Evolutionary conservation across 2,113 vertebrate genomes (phyloP).

Genomic region (Ctenomys sociabilis): DNA sequence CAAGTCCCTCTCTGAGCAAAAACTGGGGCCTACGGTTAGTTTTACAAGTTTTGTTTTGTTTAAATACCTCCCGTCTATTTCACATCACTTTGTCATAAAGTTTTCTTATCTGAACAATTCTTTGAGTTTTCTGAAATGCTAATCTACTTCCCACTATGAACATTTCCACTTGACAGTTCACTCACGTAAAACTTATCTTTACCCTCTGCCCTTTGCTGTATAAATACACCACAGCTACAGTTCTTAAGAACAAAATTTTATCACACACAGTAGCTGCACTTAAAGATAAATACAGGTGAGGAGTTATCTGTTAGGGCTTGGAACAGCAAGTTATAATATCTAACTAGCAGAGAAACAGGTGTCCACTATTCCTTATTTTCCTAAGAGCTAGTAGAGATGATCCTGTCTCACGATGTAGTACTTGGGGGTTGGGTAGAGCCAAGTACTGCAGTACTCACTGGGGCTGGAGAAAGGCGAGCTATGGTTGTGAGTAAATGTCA

Average conservation of each 20-base stretch:
- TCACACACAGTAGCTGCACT: accelerated
- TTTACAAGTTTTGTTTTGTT: not conserved
- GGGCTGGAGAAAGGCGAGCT: not conserved
- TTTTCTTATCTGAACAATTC: not conserved
- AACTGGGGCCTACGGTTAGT: not conserved
- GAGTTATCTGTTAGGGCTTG: not conserved
- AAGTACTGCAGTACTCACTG: not conserved
- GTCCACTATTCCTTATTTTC: not conserved
- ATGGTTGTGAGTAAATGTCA: not conserved
- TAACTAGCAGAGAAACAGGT: not conserved
- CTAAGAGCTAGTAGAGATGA: not conserved
- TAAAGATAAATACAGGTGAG: not conserved
- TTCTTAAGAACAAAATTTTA: not conserved
- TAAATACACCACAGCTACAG: not conserved
- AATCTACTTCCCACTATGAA: not conserved
- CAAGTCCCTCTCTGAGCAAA: not conserved
- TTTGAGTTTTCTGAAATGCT: not conserved
- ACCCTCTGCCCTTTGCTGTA: not conserved
- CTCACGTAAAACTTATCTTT: not conserved
- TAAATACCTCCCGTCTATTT: not conserved
- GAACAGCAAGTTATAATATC: not conserved
- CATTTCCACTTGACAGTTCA: not conserved
- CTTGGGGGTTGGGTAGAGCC: not conserved
- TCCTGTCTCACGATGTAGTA: accelerated
- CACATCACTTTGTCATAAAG: not conserved